Evolutionary conservation across 2,888 invertebrate genomes (phyloP).

Genomic region (Sinodicranocentrus sp.): DNA sequence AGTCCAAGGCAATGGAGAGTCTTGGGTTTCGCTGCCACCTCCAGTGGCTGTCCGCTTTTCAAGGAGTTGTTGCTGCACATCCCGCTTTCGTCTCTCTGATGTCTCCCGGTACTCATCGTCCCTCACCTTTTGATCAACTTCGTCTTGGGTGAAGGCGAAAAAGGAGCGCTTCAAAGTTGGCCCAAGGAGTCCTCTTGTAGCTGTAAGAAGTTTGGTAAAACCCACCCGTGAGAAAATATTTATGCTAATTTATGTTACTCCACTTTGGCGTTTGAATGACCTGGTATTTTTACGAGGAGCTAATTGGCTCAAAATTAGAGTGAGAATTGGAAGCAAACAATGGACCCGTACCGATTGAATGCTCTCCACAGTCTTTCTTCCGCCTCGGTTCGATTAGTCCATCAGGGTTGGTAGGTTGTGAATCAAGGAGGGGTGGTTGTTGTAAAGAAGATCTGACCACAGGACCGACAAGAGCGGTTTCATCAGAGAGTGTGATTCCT

Average conservation of each 20-base stretch:
- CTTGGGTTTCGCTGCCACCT: slow-evolving; percentile 28
- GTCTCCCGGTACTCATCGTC: slow-evolving; percentile 45
- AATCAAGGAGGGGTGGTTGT: background rate
- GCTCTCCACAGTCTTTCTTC: slow-evolving; percentile 71
- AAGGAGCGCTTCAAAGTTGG: slow-evolving; percentile 73
- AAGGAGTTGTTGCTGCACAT: slow-evolving; percentile 39
- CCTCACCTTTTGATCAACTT: slow-evolving; percentile 69
- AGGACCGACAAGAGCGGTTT: slow-evolving; percentile 42
- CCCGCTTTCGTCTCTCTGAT: slow-evolving; percentile 52
- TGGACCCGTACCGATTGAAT: slow-evolving; percentile 66
- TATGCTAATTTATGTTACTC: slow-evolving; percentile 40
- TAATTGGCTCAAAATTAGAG: slow-evolving; percentile 27
- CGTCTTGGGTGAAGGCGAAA: slow-evolving; percentile 73
- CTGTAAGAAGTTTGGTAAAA: slow-evolving; percentile 43
- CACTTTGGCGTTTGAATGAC: background rate
- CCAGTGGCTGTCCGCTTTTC: background rate
- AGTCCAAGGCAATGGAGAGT: slow-evolving; percentile 71
- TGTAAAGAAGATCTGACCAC: background rate
- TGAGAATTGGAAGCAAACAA: background rate
- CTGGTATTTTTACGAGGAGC: slow-evolving; percentile 56
- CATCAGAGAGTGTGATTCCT: slow-evolving; percentile 47
- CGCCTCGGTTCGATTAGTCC: slow-evolving; percentile 39
- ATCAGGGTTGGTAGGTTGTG: background rate
- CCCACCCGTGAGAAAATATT: slow-evolving; percentile 27
- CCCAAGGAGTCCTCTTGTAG: slow-evolving; percentile 71